Evolutionary conservation across 2,888 invertebrate species (phyloP).

Genomic region (Hanleya hanleyi): DNA sequence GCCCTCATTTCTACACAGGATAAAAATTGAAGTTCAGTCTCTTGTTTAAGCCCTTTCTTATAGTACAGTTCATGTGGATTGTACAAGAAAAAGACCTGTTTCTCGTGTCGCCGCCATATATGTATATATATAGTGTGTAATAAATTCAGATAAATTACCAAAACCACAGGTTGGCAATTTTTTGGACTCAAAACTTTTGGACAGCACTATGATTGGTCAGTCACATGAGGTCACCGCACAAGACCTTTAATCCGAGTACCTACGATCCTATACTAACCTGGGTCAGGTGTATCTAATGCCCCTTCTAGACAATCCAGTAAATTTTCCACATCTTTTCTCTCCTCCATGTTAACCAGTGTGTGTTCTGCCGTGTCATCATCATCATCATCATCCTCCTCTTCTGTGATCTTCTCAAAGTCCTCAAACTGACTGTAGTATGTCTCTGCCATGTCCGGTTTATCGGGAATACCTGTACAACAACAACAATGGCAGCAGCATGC

Average conservation of each 20-base stretch:
- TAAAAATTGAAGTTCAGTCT: no score
- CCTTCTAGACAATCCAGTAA: constrained; percentile 64
- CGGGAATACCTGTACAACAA: constrained; percentile 73
- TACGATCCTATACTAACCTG: constrained; percentile 46
- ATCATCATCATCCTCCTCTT: constrained; percentile 33
- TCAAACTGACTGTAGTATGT: constrained; percentile 72
- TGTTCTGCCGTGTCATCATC: constrained; percentile 17
- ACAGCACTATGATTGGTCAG: no score
- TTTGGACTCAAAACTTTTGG: no score
- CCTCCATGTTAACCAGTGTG: constrained; percentile 19
- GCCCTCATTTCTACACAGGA: no score
- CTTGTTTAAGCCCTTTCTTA: no score
- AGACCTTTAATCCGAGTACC: not conserved
- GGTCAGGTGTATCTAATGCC: constrained; percentile 57
- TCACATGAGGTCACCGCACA: not conserved
- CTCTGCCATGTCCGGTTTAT: constrained; percentile 67
- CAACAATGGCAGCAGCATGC: no score
- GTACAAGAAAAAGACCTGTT: no score
- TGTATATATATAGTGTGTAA: no score
- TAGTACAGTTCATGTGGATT: no score
- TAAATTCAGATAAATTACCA: no score
- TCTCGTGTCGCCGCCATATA: no score
- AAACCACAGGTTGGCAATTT: no score
- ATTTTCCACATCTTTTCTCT: constrained; percentile 47
- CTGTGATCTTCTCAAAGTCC: constrained; percentile 51